Conservation (phyloP, 2,797 vertebrate species). For the Rhabdomys pumilio region DNA sequence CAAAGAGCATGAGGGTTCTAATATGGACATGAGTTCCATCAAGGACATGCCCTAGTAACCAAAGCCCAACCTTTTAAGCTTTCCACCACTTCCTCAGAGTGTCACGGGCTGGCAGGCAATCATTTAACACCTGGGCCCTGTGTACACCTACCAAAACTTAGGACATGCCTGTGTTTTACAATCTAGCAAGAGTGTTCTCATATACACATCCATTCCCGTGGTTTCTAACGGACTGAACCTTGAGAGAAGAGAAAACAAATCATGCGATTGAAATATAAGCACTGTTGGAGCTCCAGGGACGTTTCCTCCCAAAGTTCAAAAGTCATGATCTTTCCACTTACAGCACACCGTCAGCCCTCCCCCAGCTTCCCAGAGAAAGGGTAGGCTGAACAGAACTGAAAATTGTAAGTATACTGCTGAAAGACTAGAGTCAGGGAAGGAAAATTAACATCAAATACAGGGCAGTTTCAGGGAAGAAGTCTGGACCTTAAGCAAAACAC, state of each 20-base stretch:
- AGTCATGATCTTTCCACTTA: not conserved
- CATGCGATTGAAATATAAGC: not conserved
- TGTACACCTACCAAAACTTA: not conserved
- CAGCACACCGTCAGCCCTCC: not conserved
- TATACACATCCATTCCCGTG: not conserved
- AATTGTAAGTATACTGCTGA: conserved; percentile 9
- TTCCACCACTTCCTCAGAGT: not conserved
- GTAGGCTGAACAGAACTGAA: not conserved
- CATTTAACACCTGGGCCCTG: not conserved
- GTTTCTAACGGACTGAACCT: not conserved
- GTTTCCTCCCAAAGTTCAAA: conserved; percentile 34
- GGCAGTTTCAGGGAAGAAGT: conserved; percentile 54
- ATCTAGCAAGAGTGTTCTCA: not conserved
- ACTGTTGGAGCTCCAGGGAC: not conserved
- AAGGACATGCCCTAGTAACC: not conserved
- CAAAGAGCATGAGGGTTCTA: not conserved
- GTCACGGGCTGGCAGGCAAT: not conserved
- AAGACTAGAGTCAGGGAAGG: conserved; percentile 14
- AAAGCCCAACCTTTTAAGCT: not conserved
- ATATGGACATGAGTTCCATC: not conserved
- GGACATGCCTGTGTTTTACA: not conserved
- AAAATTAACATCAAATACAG: conserved; percentile 61
- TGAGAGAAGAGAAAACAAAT: conserved; percentile 23
- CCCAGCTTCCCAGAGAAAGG: conserved; percentile 19
- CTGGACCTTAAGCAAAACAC: not conserved